Evolutionary conservation across 2,888 invertebrate species (phyloP), one percentile per base, ranked within the genome.

Genomic region (Cryptosula pallasiana): DNA sequence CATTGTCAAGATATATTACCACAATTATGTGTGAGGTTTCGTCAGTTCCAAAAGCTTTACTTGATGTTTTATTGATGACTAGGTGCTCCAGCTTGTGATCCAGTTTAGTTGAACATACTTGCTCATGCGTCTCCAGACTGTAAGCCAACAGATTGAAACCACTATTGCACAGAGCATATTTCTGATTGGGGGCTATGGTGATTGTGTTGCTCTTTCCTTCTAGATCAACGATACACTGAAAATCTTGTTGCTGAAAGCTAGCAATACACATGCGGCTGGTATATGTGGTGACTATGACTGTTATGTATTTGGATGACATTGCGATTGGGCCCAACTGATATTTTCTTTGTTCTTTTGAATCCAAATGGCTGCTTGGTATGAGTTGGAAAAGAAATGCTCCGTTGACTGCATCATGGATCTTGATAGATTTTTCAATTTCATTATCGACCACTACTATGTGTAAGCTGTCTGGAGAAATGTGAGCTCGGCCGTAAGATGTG

Each of bases 331-430:
- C 63, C 32, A 63, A 32, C 55, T 78, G 77, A 76, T 81, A 81
- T 71, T 78, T 80, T 71, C 80, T 79, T 69, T 80, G 79, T 0
- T 82, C 77, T 70, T 79, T 78, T 57, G 78, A 70, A 34, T 79
- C 76, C 3, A 83, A 75, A 72, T 83, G 81, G 72, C 81, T 83
- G 76, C 80, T 75, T 2, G 83, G 79, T 23, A 83, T 81, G n/a
- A 84, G 76, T 73, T 84, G 83, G 3, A 82, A 82, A 9, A 81
- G 71, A 73, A 80, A 84, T 9, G 72, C 75, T 0, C 83, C 83
- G 0, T 76, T 79, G n/a, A 77, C 76, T 0, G 79, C 73, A 9
- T 77, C 76, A 74, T 83, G 83, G 25, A 83, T 75, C 74, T 84
- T 84, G 32, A 83, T 77, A 0, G 81, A 76, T 70, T 81, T 83